phyloP scores from a whole-genome alignment of 2,888 invertebrate genomes.

The Cosmopolites sordidus region DNA sequence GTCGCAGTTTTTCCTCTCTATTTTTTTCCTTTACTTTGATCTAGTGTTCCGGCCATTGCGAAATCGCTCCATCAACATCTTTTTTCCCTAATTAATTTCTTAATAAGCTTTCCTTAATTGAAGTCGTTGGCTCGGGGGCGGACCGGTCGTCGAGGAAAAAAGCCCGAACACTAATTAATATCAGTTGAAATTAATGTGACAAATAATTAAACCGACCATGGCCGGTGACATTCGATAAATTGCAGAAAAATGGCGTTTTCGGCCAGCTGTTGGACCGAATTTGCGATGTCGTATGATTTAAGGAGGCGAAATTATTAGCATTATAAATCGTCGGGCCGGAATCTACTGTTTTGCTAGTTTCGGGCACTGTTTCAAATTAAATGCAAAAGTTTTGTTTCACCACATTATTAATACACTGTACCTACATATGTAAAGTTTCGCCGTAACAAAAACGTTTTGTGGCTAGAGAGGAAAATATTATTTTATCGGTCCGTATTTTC shows the following conservation, averaged over 20 bases:
- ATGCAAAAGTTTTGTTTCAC: conserved; percentile 13
- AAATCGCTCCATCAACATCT: conserved; percentile 4
- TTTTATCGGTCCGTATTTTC: too few species aligned
- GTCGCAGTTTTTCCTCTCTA: too few species aligned
- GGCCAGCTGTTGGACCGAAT: conserved; percentile 32
- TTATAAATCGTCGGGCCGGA: conserved; percentile 29
- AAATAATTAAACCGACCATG: conserved; percentile 28
- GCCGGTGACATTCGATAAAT: conserved; percentile 34
- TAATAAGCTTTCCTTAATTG: conserved; percentile 15
- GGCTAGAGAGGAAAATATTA: too few species aligned
- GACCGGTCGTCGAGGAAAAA: not conserved
- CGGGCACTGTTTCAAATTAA: conserved; percentile 18
- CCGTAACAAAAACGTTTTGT: too few species aligned
- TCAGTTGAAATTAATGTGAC: conserved; percentile 23
- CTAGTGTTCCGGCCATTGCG: not conserved
- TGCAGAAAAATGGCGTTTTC: conserved; percentile 32
- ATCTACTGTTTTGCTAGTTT: conserved; percentile 22
- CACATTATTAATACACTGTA: conserved; percentile 9
- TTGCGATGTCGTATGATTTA: conserved; percentile 32
- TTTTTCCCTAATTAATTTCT: conserved; percentile 14
- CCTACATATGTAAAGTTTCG: conserved; percentile 5
- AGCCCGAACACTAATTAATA: conserved; percentile 19
- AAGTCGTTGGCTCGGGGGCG: conserved; percentile 1
- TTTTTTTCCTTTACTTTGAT: too few species aligned
- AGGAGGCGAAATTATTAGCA: conserved; percentile 29